phyloP scores from a whole-genome alignment of 2,797 vertebrate genomes.

The Typhlichthys eigenmanni region DNA sequence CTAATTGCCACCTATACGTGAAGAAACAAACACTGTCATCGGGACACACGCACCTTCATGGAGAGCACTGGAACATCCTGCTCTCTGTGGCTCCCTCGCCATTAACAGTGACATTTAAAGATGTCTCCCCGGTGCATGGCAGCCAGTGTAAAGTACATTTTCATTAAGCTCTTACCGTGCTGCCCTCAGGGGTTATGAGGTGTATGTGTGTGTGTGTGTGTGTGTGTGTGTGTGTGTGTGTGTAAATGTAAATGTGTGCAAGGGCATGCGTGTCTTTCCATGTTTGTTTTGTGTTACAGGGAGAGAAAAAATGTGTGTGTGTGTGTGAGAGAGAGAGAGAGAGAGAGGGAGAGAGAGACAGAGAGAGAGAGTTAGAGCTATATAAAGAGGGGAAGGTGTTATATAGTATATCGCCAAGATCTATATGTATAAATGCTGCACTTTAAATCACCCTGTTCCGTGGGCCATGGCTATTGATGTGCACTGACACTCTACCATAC shows the following conservation, averaged over 20 bases:
- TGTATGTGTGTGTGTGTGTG: slow-evolving; percentile 27
- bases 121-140: slow-evolving; percentile 57
- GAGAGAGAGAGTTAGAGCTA: background rate
- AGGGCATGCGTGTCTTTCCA: background rate
- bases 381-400: slow-evolving; percentile 19
- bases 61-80: slow-evolving; percentile 34
- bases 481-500: slow-evolving; percentile 16
- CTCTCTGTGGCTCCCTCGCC: slow-evolving; percentile 57
- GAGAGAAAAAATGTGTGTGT: background rate
- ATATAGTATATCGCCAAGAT: slow-evolving; percentile 38
- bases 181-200: slow-evolving; percentile 51
- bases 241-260: background rate
- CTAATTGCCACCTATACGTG: background rate
- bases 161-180: slow-evolving; percentile 71
- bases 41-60: slow-evolving; percentile 40
- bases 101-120: slow-evolving; percentile 72
- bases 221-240: slow-evolving; percentile 17
- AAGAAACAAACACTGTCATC: slow-evolving; percentile 37
- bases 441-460: slow-evolving; percentile 58
- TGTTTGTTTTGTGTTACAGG: background rate
- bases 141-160: slow-evolving; percentile 68
- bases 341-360: slow-evolving; percentile 14
- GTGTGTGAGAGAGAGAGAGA: background rate
- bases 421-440: slow-evolving; percentile 41
- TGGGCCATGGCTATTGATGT: slow-evolving; percentile 35